A percentile compares a stretch with the other conserved stretches of the same genome.
These are phyloP conservation scores for Crocidura indochinensis DNA, from an alignment of 2,797 vertebrate genomes.

Conservation along the genomic window DNA sequence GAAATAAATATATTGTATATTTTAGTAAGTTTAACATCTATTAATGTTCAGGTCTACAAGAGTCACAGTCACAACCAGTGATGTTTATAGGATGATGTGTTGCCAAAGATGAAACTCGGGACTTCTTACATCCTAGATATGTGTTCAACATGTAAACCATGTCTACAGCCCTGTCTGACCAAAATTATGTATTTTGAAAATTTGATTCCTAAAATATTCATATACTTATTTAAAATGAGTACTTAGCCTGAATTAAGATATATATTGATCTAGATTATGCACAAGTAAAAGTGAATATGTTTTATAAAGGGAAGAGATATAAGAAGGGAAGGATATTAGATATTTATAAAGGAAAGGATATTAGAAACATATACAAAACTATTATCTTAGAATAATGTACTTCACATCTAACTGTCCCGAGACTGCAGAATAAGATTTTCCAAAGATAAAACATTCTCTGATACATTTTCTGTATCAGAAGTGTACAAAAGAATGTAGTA, in stretches of 20 bases:
- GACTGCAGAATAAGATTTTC: not conserved
- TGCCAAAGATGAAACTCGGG: too few relatives aligned
- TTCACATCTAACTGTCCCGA: not conserved
- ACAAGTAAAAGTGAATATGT: not conserved
- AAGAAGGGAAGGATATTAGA: too few relatives aligned
- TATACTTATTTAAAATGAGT: not conserved
- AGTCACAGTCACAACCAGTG: too few relatives aligned
- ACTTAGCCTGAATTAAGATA: conserved; percentile 10
- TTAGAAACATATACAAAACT: not conserved
- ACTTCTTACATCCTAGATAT: too few relatives aligned
- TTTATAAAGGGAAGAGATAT: not conserved
- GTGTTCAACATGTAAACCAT: too few relatives aligned
- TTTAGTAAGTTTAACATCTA: too few relatives aligned
- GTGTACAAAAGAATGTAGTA: not conserved
- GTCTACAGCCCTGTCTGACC: too few relatives aligned
- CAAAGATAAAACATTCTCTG: conserved; percentile 20
- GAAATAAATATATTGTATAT: too few relatives aligned
- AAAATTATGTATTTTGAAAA: not conserved
- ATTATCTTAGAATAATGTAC: conserved; percentile 8
- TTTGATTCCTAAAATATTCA: conserved; percentile 29
- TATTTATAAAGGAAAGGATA: too few relatives aligned
- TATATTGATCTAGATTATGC: too few relatives aligned
- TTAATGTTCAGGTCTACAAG: too few relatives aligned
- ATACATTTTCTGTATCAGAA: not conserved
- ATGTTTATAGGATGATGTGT: too few relatives aligned